A percentile compares a stretch with the other conserved stretches of the same genome.
Evolutionary conservation across 2,888 invertebrate genomes (phyloP).

Genomic region (Frankliniella fusca): DNA sequence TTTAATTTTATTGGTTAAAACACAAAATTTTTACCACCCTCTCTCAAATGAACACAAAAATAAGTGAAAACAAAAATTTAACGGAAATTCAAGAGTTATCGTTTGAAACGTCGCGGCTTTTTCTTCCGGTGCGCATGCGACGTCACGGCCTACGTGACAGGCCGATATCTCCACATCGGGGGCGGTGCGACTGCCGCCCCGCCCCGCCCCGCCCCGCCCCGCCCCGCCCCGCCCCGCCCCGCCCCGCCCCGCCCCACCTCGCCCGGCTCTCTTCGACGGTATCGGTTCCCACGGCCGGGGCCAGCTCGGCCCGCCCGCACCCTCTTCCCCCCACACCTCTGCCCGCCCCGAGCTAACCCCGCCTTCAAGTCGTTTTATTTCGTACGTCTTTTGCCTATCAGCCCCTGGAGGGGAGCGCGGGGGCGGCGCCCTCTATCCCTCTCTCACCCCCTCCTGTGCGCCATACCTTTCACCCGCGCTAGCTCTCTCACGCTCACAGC

Average conservation of each 20-base stretch:
- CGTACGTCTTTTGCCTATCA: background rate
- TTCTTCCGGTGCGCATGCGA: too few relatives aligned
- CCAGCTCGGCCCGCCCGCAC: background rate
- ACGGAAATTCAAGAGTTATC: too few relatives aligned
- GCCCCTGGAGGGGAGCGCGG: background rate
- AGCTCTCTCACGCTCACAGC: background rate
- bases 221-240: background rate
- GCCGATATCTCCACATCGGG: too few relatives aligned
- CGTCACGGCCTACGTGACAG: too few relatives aligned
- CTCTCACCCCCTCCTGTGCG: too few relatives aligned
- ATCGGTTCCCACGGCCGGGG: background rate
- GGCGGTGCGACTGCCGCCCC: background rate
- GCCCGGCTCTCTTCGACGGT: background rate
- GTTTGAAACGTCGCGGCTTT: too few relatives aligned
- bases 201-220: background rate
- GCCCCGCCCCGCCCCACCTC: background rate
- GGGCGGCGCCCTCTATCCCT: too few relatives aligned
- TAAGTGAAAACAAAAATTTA: too few relatives aligned
- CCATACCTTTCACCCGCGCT: too few relatives aligned
- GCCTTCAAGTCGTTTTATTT: background rate
- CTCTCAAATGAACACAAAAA: too few relatives aligned
- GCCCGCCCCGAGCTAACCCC: background rate
- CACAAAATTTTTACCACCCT: too few relatives aligned
- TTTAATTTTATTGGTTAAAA: too few relatives aligned
- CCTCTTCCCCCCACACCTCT: background rate